phyloP scores from a whole-genome alignment of 2,888 invertebrate species.

The Torymus texanus region DNA sequence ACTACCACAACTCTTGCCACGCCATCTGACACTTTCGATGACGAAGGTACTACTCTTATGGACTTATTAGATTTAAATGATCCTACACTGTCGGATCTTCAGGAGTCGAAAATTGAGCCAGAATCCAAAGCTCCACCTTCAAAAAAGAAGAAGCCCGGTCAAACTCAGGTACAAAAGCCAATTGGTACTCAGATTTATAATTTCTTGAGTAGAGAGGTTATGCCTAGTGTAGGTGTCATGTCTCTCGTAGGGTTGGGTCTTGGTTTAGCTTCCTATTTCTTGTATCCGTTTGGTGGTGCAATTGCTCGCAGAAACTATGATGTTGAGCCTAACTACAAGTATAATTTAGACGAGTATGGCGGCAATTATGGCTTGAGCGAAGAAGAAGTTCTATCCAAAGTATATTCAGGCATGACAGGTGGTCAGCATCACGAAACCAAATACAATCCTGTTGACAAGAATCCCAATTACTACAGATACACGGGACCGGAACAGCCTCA shows the following conservation, averaged over 20 bases:
- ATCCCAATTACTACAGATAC: slow-evolving; percentile 59
- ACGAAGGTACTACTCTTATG: slow-evolving; percentile 33
- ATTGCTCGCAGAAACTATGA: slow-evolving; percentile 81
- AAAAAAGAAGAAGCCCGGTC: slow-evolving; percentile 76
- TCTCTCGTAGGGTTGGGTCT: slow-evolving; percentile 83
- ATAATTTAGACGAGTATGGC: slow-evolving; percentile 82
- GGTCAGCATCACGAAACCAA: slow-evolving; percentile 64
- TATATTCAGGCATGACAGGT: slow-evolving; percentile 82
- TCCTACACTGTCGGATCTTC: slow-evolving; percentile 55
- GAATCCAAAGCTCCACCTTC: slow-evolving; percentile 68
- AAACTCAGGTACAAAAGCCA: slow-evolving; percentile 76
- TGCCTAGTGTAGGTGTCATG: slow-evolving; percentile 88
- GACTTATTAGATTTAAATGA: not conserved
- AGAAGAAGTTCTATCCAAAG: slow-evolving; percentile 86
- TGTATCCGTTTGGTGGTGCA: slow-evolving; percentile 84
- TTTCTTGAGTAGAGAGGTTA: slow-evolving; percentile 86
- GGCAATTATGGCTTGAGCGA: slow-evolving; percentile 83
- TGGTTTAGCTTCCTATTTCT: slow-evolving; percentile 85
- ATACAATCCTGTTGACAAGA: slow-evolving; percentile 53
- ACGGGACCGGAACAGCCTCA: slow-evolving; percentile 56
- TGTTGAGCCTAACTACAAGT: slow-evolving; percentile 77
- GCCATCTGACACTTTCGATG: slow-evolving; percentile 43
- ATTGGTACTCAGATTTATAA: slow-evolving; percentile 86
- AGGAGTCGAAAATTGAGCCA: slow-evolving; percentile 74
- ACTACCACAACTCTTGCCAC: slow-evolving; percentile 59